Evolutionary conservation across 2,113 vertebrate genomes (phyloP).

Genomic region (Aptenodytes patagonicus): DNA sequence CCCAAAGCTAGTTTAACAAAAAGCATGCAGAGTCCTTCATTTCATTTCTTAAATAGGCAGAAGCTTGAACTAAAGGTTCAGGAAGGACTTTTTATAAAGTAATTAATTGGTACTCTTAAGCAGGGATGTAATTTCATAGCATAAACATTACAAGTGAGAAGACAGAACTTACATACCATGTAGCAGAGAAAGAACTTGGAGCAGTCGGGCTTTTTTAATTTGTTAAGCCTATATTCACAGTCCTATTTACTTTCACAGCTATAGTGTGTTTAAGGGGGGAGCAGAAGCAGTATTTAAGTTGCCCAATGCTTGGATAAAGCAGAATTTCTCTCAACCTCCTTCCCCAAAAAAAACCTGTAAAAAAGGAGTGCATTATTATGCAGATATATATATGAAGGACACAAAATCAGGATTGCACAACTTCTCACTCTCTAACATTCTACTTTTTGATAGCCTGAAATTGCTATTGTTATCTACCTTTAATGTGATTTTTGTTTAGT

Average conservation of each 20-base stretch:
- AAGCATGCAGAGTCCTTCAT: neutral
- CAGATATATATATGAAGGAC: neutral
- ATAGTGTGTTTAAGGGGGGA: neutral
- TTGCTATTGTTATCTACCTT: neutral
- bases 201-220: neutral
- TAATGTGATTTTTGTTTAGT: neutral
- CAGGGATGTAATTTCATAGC: neutral
- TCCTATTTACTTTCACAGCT: neutral
- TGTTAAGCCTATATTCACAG: neutral
- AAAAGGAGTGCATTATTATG: neutral
- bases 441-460: neutral
- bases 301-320: neutral
- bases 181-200: neutral
- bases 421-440: neutral
- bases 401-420: neutral
- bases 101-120: neutral
- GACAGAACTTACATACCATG: neutral
- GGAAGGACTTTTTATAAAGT: neutral
- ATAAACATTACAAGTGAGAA: neutral
- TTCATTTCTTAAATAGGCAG: neutral
- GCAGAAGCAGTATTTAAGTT: neutral
- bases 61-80: neutral
- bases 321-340: neutral
- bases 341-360: neutral
- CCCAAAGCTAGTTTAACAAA: neutral